Base-by-base conservation (phyloP, 2,797 vertebrate species). In the Halcyon chelicuti region DNA sequence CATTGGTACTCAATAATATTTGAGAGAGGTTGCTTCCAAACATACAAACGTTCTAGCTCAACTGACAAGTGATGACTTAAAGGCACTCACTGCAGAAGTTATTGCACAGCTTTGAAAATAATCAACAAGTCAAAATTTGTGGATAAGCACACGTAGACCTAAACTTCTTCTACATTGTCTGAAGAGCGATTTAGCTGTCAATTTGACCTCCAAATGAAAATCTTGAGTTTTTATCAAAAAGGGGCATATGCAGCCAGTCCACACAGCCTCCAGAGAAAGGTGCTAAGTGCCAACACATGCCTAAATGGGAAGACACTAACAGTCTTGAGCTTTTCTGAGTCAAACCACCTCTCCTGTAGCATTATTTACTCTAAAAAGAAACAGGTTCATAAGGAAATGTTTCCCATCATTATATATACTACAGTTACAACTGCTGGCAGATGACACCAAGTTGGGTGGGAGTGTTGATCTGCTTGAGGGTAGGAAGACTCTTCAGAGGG, bases 291-390 rank as follows among this genome's bases (percentile, higher is more conserved):
- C 40, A 77, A 58, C 3, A 25, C n/a, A 58, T 68, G 85, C 19
- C 74, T 66, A 18, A 39, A 62, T 14, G 78, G 14, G 10, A 42
- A 60, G 4, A 20, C 28, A 63, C 74, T 40, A 54, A 73, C 29
- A 65, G 23, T 20, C 52, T 79, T 31, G 52, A 60, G 61, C 18
- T 82, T 94, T 90, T n/a, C 0, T 61, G 72, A 92, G 40, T 70
- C 42, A 89, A 94, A 40, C 22, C 1, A 7, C 33, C 22, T 51
- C 28, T 51, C n/a, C 9, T 86, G 35, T 39, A 88, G 52, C 20
- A 80, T 61, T 91, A 67, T 55, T 88, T 78, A 91, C 65, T 62
- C 68, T 79, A 90, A 78, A 51, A 95, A 91, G 25, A 72, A 5
- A 44, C 18, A 73, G 15, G 25, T 49, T 76, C 25, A 54, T 11